Evolutionary conservation across 2,113 vertebrate genomes (phyloP).

Genomic region (Hirundichthys speculiger): DNA sequence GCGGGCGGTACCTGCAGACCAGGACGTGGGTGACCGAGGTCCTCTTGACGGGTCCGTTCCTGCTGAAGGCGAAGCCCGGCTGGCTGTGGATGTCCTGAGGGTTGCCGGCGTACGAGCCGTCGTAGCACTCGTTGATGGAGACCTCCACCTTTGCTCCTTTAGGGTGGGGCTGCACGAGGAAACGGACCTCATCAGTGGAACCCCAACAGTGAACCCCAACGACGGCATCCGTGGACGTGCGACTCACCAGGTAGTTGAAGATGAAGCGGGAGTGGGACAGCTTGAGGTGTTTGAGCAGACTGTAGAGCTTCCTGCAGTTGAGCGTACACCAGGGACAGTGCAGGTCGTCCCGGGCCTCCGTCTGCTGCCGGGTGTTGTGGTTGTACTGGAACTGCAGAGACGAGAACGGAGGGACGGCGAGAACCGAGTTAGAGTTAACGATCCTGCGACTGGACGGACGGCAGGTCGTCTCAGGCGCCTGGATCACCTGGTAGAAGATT

Average conservation of each 20-base stretch:
- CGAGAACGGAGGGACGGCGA: background rate
- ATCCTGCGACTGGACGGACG: background rate
- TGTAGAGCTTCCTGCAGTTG: constrained; percentile 97
- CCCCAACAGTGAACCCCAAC: too few relatives aligned
- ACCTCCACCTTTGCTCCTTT: constrained; percentile 98
- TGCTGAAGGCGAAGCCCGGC: constrained; percentile 96
- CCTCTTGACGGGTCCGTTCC: constrained; percentile 96
- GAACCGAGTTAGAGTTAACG: too few relatives aligned
- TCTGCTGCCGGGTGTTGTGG: constrained; percentile 96
- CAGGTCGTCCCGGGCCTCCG: constrained; percentile 95
- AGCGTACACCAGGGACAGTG: constrained; percentile 98
- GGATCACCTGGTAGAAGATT: constrained; percentile 95
- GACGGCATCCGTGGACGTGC: background rate
- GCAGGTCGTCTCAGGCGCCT: background rate
- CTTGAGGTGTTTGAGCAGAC: constrained; percentile 96
- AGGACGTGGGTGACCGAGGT: constrained; percentile 93
- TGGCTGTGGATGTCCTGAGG: constrained; percentile 98
- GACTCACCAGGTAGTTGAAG: constrained; percentile 96
- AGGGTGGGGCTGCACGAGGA: constrained; percentile 87
- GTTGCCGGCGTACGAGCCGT: constrained; percentile 96
- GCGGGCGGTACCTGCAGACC: constrained; percentile 87
- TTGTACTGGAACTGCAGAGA: constrained; percentile 92
- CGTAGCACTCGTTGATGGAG: constrained; percentile 96
- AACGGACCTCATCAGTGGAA: rapidly evolving
- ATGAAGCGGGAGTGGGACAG: constrained; percentile 97